Conservation (phyloP, 2,888 invertebrate species). For the Rhogogaster chlorosoma region DNA sequence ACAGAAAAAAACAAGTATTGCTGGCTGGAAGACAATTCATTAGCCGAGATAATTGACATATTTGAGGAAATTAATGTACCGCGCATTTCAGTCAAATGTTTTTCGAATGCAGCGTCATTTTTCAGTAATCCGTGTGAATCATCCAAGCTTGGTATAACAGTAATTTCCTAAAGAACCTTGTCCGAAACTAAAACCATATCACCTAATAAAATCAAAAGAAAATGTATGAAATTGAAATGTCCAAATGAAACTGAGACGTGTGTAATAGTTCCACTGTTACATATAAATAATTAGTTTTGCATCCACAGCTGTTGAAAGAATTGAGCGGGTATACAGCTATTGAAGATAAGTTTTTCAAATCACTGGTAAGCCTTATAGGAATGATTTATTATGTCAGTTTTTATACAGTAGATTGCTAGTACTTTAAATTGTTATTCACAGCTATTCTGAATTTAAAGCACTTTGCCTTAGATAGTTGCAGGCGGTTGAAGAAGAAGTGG, state of each 20-base stretch:
- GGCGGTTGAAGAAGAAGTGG: not conserved
- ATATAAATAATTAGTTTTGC: too few species aligned
- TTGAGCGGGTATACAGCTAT: too few species aligned
- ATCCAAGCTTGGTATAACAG: not conserved
- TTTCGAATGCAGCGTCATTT: not conserved
- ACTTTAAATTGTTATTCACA: too few species aligned
- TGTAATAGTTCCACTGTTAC: not conserved
- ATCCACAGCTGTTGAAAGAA: too few species aligned
- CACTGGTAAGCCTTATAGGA: too few species aligned
- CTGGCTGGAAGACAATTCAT: not conserved
- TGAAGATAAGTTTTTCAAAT: too few species aligned
- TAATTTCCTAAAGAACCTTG: not conserved
- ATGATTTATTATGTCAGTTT: too few species aligned
- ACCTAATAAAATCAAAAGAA: slow-evolving; percentile 11
- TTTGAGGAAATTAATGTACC: not conserved
- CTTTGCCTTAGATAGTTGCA: too few species aligned
- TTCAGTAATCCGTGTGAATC: not conserved
- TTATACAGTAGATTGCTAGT: too few species aligned
- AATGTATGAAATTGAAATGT: slow-evolving; percentile 5
- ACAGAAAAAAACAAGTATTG: not conserved
- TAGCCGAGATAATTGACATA: not conserved
- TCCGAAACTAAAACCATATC: not conserved
- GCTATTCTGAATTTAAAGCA: too few species aligned
- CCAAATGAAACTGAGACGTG: not conserved
- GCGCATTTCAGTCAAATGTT: not conserved